A percentile compares a stretch with the other conserved stretches of the same genome.
Evolutionary conservation across 2,113 vertebrate genomes (phyloP).

Genomic region (Calonectris borealis): DNA sequence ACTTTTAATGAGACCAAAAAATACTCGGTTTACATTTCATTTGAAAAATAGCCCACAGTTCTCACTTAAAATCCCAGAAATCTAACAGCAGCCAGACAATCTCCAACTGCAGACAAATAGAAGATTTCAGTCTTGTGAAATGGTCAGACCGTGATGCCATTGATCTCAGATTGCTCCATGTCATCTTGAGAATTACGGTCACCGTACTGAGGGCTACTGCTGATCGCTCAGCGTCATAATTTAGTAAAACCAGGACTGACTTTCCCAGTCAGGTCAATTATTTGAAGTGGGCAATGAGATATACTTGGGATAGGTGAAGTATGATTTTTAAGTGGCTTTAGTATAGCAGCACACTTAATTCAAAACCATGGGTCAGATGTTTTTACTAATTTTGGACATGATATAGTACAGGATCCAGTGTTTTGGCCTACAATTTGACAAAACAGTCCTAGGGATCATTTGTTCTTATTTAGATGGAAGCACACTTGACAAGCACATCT

Average conservation of each 20-base stretch:
- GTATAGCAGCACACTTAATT: background rate
- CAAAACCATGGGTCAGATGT: background rate
- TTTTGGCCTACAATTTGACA: background rate
- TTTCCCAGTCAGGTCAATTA: background rate
- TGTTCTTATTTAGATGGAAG: background rate
- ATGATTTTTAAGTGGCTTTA: background rate
- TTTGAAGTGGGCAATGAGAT: background rate
- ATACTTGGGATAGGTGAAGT: background rate
- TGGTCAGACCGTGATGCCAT: background rate
- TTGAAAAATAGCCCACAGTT: background rate
- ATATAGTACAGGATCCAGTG: background rate
- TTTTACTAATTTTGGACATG: background rate
- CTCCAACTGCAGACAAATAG: background rate
- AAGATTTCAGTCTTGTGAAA: background rate
- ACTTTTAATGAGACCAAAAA: background rate
- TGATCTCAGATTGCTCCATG: background rate
- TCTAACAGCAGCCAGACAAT: background rate
- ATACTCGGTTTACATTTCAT: background rate
- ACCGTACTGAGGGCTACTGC: background rate
- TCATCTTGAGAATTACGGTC: background rate
- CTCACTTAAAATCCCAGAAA: background rate
- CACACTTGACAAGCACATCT: background rate
- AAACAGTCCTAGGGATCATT: background rate
- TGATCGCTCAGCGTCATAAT: background rate
- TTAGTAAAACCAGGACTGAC: background rate